Conservation (phyloP, 2,113 vertebrate species). For the Irena cyanogastra region DNA sequence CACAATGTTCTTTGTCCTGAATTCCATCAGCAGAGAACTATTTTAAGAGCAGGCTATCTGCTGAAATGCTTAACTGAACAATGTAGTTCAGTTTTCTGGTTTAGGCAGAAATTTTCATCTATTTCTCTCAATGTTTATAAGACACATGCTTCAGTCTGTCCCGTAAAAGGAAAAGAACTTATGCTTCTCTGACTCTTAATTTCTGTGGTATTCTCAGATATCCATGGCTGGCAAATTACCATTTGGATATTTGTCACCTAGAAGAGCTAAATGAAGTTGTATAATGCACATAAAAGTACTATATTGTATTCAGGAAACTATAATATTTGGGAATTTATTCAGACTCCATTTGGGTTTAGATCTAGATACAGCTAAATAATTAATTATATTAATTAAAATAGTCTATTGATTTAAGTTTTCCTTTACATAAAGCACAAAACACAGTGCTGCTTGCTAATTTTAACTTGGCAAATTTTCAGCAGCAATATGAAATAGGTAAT, state of each 20-base stretch:
- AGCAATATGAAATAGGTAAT: not conserved
- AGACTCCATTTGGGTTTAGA: not conserved
- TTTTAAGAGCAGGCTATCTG: not conserved
- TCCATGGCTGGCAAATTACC: not conserved
- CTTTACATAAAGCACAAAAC: not conserved
- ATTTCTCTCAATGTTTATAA: not conserved
- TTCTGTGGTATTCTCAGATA: not conserved
- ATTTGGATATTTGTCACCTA: not conserved
- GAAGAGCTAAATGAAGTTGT: not conserved
- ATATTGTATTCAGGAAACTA: not conserved
- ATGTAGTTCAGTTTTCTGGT: not conserved
- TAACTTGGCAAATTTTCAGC: not conserved
- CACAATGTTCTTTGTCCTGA: not conserved
- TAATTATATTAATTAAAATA: not conserved
- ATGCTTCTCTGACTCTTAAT: not conserved
- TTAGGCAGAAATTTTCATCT: not conserved
- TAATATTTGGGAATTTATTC: not conserved
- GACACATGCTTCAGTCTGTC: not conserved
- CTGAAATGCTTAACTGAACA: not conserved
- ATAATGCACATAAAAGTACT: not conserved
- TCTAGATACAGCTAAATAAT: not conserved
- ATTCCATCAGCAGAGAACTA: not conserved
- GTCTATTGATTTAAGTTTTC: not conserved
- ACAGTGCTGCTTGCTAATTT: not conserved
- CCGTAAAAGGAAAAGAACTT: not conserved